Conservation (phyloP, 23 tunicate species). For the Phallusia fumigata region DNA sequence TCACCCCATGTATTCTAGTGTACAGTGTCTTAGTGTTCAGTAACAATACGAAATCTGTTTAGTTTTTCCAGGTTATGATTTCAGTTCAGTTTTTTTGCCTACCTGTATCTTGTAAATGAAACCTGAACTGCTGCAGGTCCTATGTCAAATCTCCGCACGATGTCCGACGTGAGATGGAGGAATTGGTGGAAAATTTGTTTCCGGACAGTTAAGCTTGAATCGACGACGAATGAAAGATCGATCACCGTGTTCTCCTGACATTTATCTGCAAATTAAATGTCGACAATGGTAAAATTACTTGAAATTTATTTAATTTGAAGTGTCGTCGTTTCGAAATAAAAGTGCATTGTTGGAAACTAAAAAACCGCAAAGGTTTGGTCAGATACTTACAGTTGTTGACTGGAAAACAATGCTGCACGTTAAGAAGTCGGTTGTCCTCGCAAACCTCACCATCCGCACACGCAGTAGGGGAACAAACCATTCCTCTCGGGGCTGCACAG, state of each 20-base stretch:
- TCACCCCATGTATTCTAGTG: too few relatives aligned
- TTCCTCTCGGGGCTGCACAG: slow-evolving; percentile 28
- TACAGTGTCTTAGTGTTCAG: too few relatives aligned
- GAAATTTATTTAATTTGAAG: too few relatives aligned
- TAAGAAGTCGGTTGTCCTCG: slow-evolving; percentile 4
- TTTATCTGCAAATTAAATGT: slow-evolving; percentile 24
- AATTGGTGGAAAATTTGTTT: slow-evolving; percentile 27
- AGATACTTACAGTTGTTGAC: slow-evolving; percentile 39
- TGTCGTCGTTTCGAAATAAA: too few relatives aligned
- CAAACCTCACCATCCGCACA: slow-evolving; percentile 37
- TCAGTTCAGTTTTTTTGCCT: not conserved
- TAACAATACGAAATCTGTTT: too few relatives aligned
- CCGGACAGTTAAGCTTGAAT: slow-evolving; percentile 32
- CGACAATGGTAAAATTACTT: too few relatives aligned
- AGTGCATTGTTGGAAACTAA: too few relatives aligned
- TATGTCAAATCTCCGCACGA: slow-evolving; percentile 45
- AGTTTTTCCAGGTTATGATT: too few relatives aligned
- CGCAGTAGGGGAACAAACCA: slow-evolving; percentile 29
- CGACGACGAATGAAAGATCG: slow-evolving; percentile 37
- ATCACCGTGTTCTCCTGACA: slow-evolving; percentile 31
- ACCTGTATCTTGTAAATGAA: slow-evolving; percentile 29
- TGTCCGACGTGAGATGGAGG: slow-evolving; percentile 34
- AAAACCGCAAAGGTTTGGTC: too few relatives aligned
- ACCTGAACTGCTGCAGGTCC: slow-evolving; percentile 34
- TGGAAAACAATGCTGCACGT: slow-evolving; percentile 45